These are phyloP conservation scores for Leptonema lineaticorne DNA, from an alignment of 1,140 invertebrate species.

Conservation along the genomic window DNA sequence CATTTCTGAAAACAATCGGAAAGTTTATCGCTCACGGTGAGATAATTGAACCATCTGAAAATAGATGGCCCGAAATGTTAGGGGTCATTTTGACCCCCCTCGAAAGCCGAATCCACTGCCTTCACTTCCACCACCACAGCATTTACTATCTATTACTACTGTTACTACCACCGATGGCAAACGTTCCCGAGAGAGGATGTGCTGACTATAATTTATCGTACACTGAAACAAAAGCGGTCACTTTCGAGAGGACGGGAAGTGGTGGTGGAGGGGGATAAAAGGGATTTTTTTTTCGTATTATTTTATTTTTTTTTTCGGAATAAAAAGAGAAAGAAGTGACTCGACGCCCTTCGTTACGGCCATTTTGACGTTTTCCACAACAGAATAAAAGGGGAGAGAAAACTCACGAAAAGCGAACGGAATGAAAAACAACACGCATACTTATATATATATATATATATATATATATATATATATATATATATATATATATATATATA, in stretches of 20 bases:
- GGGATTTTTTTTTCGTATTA: constrained; percentile 27
- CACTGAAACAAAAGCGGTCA: constrained; percentile 27
- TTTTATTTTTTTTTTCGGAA: too few species aligned
- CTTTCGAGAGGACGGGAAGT: too few species aligned
- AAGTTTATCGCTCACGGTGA: constrained; percentile 36
- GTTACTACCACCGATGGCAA: too few species aligned
- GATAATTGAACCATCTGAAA: constrained; percentile 41
- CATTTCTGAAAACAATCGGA: constrained; percentile 37
- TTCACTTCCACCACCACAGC: not conserved
- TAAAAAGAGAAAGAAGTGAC: too few species aligned
- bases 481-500: too few species aligned
- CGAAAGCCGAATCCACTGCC: not conserved
- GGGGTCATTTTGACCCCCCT: not conserved
- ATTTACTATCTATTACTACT: too few species aligned
- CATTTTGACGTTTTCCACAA: constrained; percentile 22
- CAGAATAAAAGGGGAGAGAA: not conserved
- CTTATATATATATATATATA: too few species aligned
- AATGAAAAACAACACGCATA: not conserved
- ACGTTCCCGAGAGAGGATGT: constrained; percentile 25
- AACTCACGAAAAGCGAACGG: not conserved
- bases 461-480: too few species aligned
- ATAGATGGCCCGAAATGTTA: constrained; percentile 35
- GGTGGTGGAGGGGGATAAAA: too few species aligned
- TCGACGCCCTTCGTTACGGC: constrained; percentile 31
- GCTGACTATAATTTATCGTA: constrained; percentile 33